Conservation (phyloP, 2,888 invertebrate species). For the Diarsia mendica region DNA sequence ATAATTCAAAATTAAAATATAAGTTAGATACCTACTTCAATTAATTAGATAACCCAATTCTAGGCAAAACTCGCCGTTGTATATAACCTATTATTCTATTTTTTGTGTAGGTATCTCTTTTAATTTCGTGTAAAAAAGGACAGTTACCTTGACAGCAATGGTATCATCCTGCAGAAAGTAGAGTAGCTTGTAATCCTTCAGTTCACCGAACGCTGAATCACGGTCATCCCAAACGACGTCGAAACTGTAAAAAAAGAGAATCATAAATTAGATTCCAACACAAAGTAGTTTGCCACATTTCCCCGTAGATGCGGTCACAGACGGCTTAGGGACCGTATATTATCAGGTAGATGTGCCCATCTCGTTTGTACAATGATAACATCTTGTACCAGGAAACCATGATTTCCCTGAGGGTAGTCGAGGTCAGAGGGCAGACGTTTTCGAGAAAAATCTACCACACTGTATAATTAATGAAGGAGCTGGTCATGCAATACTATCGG, state of each 20-base stretch:
- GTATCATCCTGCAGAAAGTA: conserved; percentile 96
- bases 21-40: too few relatives aligned
- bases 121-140: too few relatives aligned
- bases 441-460: conserved; percentile 46
- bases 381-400: conserved; percentile 49
- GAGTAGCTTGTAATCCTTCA: conserved; percentile 92
- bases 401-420: conserved; percentile 53
- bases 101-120: too few relatives aligned
- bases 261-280: conserved; percentile 24
- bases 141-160: conserved; percentile 91
- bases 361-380: conserved; percentile 50
- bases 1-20: background rate
- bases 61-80: too few relatives aligned
- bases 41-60: too few relatives aligned
- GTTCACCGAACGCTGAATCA: conserved; percentile 89
- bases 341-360: conserved; percentile 45
- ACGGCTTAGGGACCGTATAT: conserved; percentile 38
- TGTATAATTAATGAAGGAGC: conserved; percentile 43
- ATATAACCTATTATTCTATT: too few relatives aligned
- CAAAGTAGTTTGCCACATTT: conserved; percentile 8
- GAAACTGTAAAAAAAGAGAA: conserved; percentile 86
- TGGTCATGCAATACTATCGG: conserved; percentile 21
- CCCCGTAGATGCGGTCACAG: conserved; percentile 29
- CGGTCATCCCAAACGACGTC: conserved; percentile 93
- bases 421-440: conserved; percentile 44